These are phyloP conservation scores for Drosophila nr. perissopoda DNA, from an alignment of 2,888 invertebrate species.

Conservation along the genomic window DNA sequence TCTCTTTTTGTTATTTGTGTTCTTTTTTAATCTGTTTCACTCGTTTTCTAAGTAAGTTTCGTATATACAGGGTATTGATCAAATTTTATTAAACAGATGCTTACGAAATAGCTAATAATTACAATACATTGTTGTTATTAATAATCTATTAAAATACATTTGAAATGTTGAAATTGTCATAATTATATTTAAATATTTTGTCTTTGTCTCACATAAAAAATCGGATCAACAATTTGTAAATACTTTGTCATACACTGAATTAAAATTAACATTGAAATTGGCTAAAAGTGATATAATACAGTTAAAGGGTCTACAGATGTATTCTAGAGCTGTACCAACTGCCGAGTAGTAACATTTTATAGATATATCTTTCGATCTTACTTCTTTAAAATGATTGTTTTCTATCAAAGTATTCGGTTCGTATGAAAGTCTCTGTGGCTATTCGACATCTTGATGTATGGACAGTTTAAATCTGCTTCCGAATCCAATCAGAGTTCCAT, in stretches of 20 bases:
- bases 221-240: not conserved
- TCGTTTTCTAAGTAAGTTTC: not conserved
- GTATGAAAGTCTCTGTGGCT: not conserved
- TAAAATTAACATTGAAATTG: not conserved
- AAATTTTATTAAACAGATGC: too few relatives aligned
- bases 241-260: not conserved
- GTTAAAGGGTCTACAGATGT: not conserved
- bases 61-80: not conserved
- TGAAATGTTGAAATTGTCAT: not conserved
- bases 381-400: not conserved
- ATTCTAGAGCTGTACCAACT: not conserved
- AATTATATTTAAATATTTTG: not conserved
- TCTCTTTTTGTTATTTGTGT: not conserved
- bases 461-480: conserved; percentile 16
- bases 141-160: not conserved
- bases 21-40: not conserved
- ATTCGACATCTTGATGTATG: not conserved
- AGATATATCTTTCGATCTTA: not conserved
- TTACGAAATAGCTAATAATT: not conserved
- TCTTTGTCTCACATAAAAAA: not conserved
- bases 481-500: conserved; percentile 18
- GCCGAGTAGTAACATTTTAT: not conserved
- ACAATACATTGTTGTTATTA: not conserved
- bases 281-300: not conserved
- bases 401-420: not conserved